phyloP scores from a whole-genome alignment of 2,797 vertebrate genomes.

The Epinephelus coioides region DNA sequence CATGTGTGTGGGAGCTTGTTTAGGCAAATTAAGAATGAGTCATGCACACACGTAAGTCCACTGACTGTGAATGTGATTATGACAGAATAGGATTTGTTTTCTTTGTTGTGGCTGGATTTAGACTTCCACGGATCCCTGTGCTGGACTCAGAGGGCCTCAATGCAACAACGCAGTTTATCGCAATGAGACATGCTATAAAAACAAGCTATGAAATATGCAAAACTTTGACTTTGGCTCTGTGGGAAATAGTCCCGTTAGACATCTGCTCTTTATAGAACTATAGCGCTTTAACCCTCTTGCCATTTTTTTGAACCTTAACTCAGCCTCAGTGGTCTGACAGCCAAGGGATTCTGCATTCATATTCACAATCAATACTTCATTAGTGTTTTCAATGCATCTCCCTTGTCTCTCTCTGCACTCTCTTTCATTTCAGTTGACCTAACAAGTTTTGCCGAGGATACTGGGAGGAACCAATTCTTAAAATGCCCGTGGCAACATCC shows the following conservation, averaged over 20 bases:
- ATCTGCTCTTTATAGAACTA: not conserved
- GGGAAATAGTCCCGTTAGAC: slow-evolving; percentile 9
- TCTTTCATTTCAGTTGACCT: slow-evolving; percentile 70
- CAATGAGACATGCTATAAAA: not conserved
- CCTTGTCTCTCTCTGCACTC: slow-evolving; percentile 21
- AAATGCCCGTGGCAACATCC: slow-evolving; percentile 92
- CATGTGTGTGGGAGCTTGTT: slow-evolving; percentile 45
- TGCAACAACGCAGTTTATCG: not conserved
- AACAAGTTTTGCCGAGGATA: slow-evolving; percentile 65
- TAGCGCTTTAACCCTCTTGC: not conserved
- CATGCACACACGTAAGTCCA: not conserved
- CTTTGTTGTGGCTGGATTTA: slow-evolving; percentile 29
- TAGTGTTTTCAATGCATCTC: slow-evolving; percentile 43
- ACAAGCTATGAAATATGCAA: slow-evolving; percentile 7
- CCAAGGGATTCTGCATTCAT: slow-evolving; percentile 32
- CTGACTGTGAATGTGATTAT: slow-evolving; percentile 18
- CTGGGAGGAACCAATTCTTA: slow-evolving; percentile 67
- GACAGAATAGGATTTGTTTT: slow-evolving; percentile 41
- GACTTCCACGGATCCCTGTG: slow-evolving; percentile 29
- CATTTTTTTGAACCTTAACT: slow-evolving; percentile 34
- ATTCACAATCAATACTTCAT: slow-evolving; percentile 47
- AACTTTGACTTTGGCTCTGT: not conserved
- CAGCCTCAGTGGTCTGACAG: slow-evolving; percentile 29
- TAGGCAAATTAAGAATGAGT: slow-evolving; percentile 38
- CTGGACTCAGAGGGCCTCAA: not conserved